Evolutionary conservation across 2,888 invertebrate genomes (phyloP).

Genomic region (Gnatocerus cornutus): DNA sequence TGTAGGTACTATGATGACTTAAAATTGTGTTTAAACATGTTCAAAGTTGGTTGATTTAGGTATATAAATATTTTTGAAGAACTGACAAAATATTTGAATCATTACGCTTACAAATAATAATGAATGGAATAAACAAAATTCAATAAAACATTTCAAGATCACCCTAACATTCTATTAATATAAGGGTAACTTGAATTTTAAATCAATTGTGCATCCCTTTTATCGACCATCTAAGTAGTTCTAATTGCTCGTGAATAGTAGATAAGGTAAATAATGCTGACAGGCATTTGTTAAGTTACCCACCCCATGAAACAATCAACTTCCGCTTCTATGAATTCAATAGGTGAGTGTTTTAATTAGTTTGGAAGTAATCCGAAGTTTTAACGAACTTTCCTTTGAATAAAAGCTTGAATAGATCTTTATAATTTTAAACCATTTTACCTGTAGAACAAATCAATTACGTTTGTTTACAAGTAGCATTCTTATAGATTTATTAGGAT

Average conservation of each 20-base stretch:
- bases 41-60: no score
- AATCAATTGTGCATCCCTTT: no score
- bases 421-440: not conserved
- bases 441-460: not conserved
- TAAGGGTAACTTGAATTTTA: no score
- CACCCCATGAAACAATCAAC: not conserved
- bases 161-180: no score
- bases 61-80: no score
- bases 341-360: conserved; percentile 11
- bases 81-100: no score
- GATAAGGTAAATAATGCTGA: conserved; percentile 2
- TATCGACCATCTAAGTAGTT: not conserved
- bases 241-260: not conserved
- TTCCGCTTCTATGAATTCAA: conserved; percentile 1
- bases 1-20: no score
- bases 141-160: no score
- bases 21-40: no score
- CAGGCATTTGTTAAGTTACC: not conserved
- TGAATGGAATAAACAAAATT: no score
- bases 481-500: no score
- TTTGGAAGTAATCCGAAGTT: conserved; percentile 16
- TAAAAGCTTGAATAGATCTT: conserved; percentile 1
- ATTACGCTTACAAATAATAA: no score
- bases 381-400: not conserved
- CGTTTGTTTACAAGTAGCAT: not conserved